Evolutionary conservation across 2,888 invertebrate species (phyloP).

Genomic region (Spatulosminthurus flaviceps): DNA sequence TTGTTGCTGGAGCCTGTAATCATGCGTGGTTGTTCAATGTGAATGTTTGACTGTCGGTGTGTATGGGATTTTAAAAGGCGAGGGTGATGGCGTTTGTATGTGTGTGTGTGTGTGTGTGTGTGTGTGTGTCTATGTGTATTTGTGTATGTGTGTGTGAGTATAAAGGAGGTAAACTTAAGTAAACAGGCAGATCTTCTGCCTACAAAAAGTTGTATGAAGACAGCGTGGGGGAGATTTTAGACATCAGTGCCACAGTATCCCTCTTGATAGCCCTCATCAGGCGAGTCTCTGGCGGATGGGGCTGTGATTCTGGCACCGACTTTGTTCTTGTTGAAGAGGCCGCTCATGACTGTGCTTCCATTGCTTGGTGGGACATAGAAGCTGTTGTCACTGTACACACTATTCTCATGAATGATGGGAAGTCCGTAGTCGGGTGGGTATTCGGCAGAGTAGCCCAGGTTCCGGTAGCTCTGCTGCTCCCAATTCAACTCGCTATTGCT

Average conservation of each 20-base stretch:
- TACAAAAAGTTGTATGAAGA: too few relatives aligned
- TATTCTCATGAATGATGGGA: conserved; percentile 69
- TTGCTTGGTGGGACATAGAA: conserved; percentile 53
- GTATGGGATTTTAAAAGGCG: too few relatives aligned
- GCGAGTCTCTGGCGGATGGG: conserved; percentile 75
- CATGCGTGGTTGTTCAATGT: too few relatives aligned
- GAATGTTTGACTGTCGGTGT: too few relatives aligned
- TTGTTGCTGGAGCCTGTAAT: too few relatives aligned
- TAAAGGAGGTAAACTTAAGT: too few relatives aligned
- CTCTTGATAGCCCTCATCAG: conserved; percentile 91
- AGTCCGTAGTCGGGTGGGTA: conserved; percentile 83
- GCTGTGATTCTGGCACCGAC: conserved; percentile 65
- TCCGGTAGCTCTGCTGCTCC: conserved; percentile 63
- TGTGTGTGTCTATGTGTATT: too few relatives aligned
- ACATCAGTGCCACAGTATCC: conserved; percentile 88
- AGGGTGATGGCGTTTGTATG: too few relatives aligned
- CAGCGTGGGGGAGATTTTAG: conserved; percentile 65
- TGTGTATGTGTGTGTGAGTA: too few relatives aligned
- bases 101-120: too few relatives aligned
- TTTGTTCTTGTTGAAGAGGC: conserved; percentile 87
- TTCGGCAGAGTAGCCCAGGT: conserved; percentile 66
- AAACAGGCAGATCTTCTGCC: too few relatives aligned
- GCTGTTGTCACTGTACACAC: conserved; percentile 62
- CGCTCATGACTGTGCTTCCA: conserved; percentile 79
- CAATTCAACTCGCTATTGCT: conserved; percentile 64